A percentile compares a stretch with the other conserved stretches of the same genome.
phyloP scores from a whole-genome alignment of 2,888 invertebrate species.

The Dasysyrphus albostriatus region DNA sequence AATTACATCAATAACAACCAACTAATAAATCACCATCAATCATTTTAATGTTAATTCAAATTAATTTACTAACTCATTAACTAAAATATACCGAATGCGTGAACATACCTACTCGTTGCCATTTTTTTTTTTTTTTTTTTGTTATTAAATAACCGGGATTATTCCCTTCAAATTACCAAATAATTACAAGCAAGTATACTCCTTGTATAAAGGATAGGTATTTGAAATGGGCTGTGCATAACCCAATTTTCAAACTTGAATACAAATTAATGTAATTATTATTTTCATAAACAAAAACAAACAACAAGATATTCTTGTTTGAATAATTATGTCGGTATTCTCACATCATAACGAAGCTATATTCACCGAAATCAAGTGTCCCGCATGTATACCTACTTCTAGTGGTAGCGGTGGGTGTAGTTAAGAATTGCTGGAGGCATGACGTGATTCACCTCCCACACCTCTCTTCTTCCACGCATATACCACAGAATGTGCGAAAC shows the following conservation, averaged over 20 bases:
- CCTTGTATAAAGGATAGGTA: background rate
- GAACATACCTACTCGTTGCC: background rate
- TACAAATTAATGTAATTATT: slow-evolving; percentile 30
- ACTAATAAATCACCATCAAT: slow-evolving; percentile 1
- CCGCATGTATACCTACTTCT: background rate
- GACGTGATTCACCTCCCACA: background rate
- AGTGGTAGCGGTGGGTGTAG: background rate
- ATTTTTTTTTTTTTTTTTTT: too few species aligned
- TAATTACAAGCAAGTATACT: background rate
- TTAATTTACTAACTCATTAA: background rate
- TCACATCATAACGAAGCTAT: slow-evolving; percentile 1
- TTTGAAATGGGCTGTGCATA: background rate
- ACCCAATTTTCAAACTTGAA: slow-evolving; percentile 2
- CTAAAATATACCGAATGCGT: slow-evolving; percentile 3
- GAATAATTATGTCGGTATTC: background rate
- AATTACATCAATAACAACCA: background rate
- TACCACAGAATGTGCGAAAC: background rate
- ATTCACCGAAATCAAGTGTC: slow-evolving; percentile 5
- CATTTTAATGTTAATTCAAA: background rate
- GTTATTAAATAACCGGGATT: background rate
- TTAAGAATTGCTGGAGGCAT: background rate
- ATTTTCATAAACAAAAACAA: slow-evolving; percentile 21
- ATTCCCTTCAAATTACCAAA: background rate
- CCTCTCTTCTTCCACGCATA: background rate
- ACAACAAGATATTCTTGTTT: background rate